Evolutionary conservation across 2,113 vertebrate genomes (phyloP).

Genomic region (Atrichornis clamosus): DNA sequence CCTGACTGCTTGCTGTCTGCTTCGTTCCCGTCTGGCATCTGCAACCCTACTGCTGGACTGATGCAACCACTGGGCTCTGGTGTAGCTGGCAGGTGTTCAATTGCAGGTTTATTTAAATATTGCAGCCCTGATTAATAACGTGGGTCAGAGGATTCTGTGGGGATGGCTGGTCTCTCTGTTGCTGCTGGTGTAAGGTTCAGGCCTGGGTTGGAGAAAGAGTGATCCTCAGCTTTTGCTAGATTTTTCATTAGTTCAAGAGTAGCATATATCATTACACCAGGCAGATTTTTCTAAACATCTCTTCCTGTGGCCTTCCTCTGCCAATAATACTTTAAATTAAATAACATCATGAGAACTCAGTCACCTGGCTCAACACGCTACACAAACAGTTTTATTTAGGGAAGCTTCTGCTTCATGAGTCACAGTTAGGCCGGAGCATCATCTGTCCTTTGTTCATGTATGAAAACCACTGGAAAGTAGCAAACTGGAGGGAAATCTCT

Average conservation of each 20-base stretch:
- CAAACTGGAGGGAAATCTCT: neutral
- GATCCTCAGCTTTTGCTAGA: neutral
- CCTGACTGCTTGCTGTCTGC: neutral
- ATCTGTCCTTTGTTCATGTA: neutral
- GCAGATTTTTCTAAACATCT: neutral
- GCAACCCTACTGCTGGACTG: neutral
- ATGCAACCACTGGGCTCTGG: neutral
- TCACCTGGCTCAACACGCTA: neutral
- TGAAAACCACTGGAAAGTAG: neutral
- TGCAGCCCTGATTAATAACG: neutral
- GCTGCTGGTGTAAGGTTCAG: neutral
- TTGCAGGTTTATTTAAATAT: neutral
- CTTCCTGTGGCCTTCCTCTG: neutral
- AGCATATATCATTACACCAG: rapidly evolving
- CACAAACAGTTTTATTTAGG: neutral
- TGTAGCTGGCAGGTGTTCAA: rapidly evolving
- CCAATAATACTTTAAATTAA: neutral
- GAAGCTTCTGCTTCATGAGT: neutral
- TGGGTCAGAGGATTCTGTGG: neutral
- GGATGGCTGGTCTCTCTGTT: neutral
- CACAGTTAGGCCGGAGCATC: neutral
- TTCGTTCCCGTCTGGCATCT: rapidly evolving
- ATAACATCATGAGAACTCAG: neutral
- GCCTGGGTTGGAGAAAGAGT: neutral
- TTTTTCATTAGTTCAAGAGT: neutral